Percentiles rank a stretch among this genome's conserved stretches.
Conservation (phyloP, 2,888 invertebrate species). For the Balanococcus diminutus region DNA sequence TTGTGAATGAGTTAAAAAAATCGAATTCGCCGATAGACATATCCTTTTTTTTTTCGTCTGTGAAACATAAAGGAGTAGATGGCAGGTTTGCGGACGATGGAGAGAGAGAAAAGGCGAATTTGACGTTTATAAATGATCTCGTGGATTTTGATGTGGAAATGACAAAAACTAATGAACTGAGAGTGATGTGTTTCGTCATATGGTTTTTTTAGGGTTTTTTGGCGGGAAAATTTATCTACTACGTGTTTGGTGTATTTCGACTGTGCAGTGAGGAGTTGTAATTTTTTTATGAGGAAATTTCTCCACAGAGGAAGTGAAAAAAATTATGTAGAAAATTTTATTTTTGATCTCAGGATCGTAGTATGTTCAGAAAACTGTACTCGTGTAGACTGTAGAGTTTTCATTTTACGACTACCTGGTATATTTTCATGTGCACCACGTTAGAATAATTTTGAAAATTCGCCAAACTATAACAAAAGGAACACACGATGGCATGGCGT, state of each 20-base stretch:
- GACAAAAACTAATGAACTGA: conserved; percentile 5
- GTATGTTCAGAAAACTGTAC: too few relatives aligned
- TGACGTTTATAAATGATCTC: conserved; percentile 9
- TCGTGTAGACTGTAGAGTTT: too few relatives aligned
- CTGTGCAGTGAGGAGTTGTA: neutral
- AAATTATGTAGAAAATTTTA: too few relatives aligned
- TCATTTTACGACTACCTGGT: too few relatives aligned
- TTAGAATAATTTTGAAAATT: neutral
- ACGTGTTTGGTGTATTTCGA: neutral
- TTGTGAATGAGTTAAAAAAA: neutral
- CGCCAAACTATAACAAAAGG: neutral
- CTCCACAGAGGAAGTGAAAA: too few relatives aligned
- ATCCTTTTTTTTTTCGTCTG: neutral
- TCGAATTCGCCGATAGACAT: neutral
- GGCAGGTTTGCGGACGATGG: neutral
- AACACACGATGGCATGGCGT: neutral
- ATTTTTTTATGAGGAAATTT: neutral
- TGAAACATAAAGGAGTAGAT: neutral
- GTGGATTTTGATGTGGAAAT: neutral
- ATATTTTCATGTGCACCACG: too few relatives aligned
- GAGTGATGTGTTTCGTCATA: neutral
- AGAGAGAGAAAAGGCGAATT: neutral
- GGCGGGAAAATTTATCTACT: neutral
- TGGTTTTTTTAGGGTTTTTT: neutral
- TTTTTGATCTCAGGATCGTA: too few relatives aligned